Evolutionary conservation across 1,140 invertebrate genomes (phyloP), one percentile per base, ranked within the genome.

Genomic region (Neodiprion virginianus): DNA sequence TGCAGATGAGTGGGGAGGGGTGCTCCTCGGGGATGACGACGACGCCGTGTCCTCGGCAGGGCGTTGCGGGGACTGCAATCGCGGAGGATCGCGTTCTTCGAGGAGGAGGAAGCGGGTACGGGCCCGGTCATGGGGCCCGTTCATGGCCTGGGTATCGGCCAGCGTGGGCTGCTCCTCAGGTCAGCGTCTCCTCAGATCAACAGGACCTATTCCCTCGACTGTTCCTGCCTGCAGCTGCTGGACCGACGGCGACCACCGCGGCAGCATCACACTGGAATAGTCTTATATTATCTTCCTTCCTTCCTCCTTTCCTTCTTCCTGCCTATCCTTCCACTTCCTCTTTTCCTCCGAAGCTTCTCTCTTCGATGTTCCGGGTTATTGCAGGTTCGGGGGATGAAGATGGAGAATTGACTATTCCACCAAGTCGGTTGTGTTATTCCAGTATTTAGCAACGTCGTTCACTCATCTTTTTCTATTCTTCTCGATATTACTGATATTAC

Each of bases 141-240:
- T 61, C 53, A 61, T 61, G 53, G 53, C 53, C 53, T 61, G 53
- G 53, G 11, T 61, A 61, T 61, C 53, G 53, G 53, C 53, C 53
- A 61, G 53, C 53, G 53, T 61, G 53, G 11, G 11, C 11, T 12
- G n/a, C 53, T 11, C 53, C 53, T 61, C n/a, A 61, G 53, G 53
- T 61, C 53, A 61, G 53, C 53, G 53, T 61, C 53, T 61, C n/a
- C 11, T 12, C 11, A 40, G 28, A 40, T 61, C 53, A 1, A 61
- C 53, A 61, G 11, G 11, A 61, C 53, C 53, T 4, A 61, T 61
- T 61, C 53, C 53, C 11, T 61, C 53, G 11, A 61, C n/a, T 61
- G 11, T n/a, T 61, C 11, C 11, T 11, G 53, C 53, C 53, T 40
- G 28, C 28, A 40, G 28, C 28, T 40, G 28, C 28, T 40, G 28